Evolutionary conservation across 2,888 invertebrate genomes (phyloP).

Genomic region (Diplolepis rosae): DNA sequence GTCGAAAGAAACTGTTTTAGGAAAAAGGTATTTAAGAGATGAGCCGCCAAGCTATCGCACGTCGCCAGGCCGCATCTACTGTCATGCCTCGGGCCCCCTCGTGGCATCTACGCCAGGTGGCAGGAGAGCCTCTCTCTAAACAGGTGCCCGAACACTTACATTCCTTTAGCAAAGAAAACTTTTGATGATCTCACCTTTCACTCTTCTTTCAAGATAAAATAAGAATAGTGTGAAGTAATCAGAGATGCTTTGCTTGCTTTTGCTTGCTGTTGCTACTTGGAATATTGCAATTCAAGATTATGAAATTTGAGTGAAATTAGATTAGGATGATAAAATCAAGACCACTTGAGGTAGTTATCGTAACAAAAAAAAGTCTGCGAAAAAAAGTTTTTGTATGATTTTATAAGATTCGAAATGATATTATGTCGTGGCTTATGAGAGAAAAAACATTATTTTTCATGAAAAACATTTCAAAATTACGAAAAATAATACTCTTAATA

Average conservation of each 20-base stretch:
- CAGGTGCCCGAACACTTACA: conserved; percentile 7
- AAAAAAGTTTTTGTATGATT: no score
- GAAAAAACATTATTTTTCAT: no score
- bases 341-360: no score
- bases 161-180: background rate
- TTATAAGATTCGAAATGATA: no score
- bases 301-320: no score
- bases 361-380: background rate
- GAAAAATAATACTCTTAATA: no score
- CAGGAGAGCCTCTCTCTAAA: conserved; percentile 46
- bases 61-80: conserved; percentile 61
- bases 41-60: conserved; percentile 53
- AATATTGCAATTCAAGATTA: background rate
- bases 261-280: background rate
- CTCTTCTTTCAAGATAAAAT: background rate
- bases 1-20: background rate
- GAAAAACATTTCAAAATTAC: no score
- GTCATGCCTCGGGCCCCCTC: conserved; percentile 60
- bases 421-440: no score
- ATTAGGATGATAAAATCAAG: no score
- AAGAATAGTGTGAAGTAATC: background rate
- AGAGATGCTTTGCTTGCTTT: background rate
- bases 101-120: conserved; percentile 60
- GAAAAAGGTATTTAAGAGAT: conserved; percentile 30
- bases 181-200: background rate